Evolutionary conservation across 2,113 vertebrate species (phyloP).

Genomic region (Scomber colias): DNA sequence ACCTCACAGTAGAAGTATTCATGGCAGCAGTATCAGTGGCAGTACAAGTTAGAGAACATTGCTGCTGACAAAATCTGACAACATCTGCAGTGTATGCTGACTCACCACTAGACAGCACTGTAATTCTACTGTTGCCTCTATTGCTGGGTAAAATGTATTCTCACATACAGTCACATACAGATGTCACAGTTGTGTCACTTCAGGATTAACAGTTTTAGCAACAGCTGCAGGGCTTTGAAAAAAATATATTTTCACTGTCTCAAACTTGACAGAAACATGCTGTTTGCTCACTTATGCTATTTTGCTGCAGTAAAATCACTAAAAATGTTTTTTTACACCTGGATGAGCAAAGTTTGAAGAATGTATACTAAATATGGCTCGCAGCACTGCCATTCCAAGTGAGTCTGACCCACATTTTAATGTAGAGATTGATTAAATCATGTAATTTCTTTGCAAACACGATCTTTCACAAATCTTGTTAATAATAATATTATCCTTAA

Average conservation of each 20-base stretch:
- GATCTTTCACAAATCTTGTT: not conserved
- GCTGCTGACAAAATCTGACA: too few species aligned
- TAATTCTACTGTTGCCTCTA: constrained; percentile 16
- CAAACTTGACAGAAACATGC: not conserved
- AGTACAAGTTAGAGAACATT: too few species aligned
- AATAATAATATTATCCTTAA: not conserved
- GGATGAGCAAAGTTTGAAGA: not conserved
- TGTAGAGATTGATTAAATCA: not conserved
- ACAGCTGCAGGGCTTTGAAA: not conserved
- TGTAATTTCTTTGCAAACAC: not conserved
- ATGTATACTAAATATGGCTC: not conserved
- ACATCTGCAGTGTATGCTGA: not conserved
- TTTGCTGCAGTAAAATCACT: not conserved
- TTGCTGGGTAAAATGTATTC: not conserved
- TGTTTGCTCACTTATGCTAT: not conserved
- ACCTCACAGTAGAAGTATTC: too few species aligned
- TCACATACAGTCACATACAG: not conserved
- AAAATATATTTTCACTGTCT: not conserved
- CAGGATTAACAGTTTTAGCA: not conserved
- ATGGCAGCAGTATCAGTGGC: too few species aligned
- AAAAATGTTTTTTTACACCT: not conserved
- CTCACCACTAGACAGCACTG: constrained; percentile 74
- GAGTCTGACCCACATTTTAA: not conserved
- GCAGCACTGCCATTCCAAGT: not conserved
- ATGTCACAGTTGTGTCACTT: constrained; percentile 14